Evolutionary conservation across 1,140 invertebrate genomes (phyloP).

Genomic region (Scaptomyza hsui): DNA sequence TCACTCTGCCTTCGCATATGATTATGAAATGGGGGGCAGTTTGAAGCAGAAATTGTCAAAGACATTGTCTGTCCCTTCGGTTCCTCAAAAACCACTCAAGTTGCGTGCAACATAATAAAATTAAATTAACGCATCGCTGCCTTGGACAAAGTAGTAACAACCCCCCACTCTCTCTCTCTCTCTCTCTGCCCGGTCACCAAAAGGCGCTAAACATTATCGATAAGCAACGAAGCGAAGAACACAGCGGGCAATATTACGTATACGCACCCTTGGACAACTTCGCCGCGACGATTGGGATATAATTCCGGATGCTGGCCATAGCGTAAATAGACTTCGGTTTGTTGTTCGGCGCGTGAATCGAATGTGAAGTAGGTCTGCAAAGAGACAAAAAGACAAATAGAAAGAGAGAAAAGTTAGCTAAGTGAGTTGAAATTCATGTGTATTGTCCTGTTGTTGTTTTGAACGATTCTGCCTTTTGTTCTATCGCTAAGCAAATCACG

Average conservation of each 20-base stretch:
- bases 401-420: conserved; percentile 13
- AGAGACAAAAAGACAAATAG: conserved; percentile 31
- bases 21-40: conserved; percentile 65
- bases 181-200: neutral
- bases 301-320: conserved; percentile 96
- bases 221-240: conserved; percentile 39
- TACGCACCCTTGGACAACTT: conserved; percentile 90
- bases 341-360: conserved; percentile 92
- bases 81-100: conserved; percentile 47
- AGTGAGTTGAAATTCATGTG: conserved; percentile 30
- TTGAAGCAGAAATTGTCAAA: conserved; percentile 31
- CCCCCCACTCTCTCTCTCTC: conserved; percentile 8
- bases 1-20: conserved; percentile 55
- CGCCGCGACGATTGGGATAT: conserved; percentile 94
- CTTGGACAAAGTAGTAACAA: conserved; percentile 38
- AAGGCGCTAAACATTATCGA: conserved; percentile 55
- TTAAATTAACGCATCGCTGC: conserved; percentile 69
- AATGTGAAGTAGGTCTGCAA: conserved; percentile 86
- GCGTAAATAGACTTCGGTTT: conserved; percentile 93
- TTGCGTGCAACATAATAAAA: conserved; percentile 70
- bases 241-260: conserved; percentile 43
- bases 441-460: conserved; percentile 19
- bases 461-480: conserved; percentile 6
- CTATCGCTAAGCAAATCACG: conserved; percentile 58
- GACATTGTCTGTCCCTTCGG: conserved; percentile 5